A percentile compares a stretch with the other conserved stretches of the same genome.
Evolutionary conservation across 2,888 invertebrate genomes (phyloP).

Genomic region (Cosmopolites sordidus): DNA sequence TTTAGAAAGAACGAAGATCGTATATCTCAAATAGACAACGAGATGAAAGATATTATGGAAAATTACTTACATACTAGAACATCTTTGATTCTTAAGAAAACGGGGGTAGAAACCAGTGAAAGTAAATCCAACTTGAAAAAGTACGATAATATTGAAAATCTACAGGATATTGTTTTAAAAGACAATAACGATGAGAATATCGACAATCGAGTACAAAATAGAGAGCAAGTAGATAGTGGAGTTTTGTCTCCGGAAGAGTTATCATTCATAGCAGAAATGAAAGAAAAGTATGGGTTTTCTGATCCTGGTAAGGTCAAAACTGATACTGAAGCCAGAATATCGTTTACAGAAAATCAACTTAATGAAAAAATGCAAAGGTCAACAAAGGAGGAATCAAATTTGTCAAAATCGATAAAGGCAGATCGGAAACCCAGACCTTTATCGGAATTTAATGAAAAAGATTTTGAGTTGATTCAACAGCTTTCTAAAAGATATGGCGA

Average conservation of each 20-base stretch:
- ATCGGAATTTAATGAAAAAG: slow-evolving; percentile 38
- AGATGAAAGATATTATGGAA: slow-evolving; percentile 33
- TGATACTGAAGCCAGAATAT: background rate
- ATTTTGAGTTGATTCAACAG: slow-evolving; percentile 34
- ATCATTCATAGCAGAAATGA: slow-evolving; percentile 25
- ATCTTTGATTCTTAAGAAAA: slow-evolving; percentile 29
- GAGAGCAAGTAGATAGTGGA: too few species aligned
- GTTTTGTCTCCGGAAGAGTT: slow-evolving; percentile 18
- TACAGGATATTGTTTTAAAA: slow-evolving; percentile 6
- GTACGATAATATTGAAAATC: slow-evolving; percentile 18
- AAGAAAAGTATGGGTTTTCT: slow-evolving; percentile 12
- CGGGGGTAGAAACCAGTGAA: slow-evolving; percentile 16
- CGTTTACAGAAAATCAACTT: slow-evolving; percentile 7
- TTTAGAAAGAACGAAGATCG: slow-evolving; percentile 8
- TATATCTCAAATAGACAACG: slow-evolving; percentile 27
- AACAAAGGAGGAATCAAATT: slow-evolving; percentile 26
- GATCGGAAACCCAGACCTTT: slow-evolving; percentile 30
- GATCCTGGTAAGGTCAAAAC: slow-evolving; percentile 2
- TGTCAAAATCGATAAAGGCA: slow-evolving; percentile 20
- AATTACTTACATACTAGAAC: slow-evolving; percentile 31
- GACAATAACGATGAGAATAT: slow-evolving; percentile 2
- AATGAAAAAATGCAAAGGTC: slow-evolving; percentile 13
- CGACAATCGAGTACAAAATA: too few species aligned
- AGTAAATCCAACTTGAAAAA: slow-evolving; percentile 19
- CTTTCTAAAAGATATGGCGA: slow-evolving; percentile 30